Evolutionary conservation across 2,113 vertebrate species (phyloP).

Genomic region (Cyprinodon tularosa): DNA sequence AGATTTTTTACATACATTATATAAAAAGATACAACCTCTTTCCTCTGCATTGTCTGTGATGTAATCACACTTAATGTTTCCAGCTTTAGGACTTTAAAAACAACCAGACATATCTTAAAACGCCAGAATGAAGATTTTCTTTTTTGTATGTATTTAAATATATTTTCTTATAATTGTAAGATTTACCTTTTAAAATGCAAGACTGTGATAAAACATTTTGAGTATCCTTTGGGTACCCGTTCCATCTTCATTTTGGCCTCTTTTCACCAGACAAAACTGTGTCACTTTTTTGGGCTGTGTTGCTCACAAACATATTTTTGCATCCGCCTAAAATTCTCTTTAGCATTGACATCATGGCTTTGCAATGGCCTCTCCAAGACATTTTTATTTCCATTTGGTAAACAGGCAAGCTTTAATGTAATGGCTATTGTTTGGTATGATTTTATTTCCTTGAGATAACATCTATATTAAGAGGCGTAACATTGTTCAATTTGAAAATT

Average conservation of each 20-base stretch:
- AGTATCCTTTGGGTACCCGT: no score
- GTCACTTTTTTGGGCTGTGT: no score
- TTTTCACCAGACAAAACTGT: no score
- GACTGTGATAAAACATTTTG: background rate
- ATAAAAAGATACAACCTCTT: background rate
- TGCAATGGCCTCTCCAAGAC: background rate
- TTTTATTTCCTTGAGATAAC: background rate
- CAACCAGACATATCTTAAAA: background rate
- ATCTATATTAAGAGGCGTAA: background rate
- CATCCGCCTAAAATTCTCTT: background rate
- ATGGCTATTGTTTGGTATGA: background rate
- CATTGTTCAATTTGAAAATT: background rate
- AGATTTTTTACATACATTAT: background rate
- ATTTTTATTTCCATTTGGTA: background rate
- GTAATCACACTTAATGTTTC: background rate
- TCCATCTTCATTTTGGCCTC: no score
- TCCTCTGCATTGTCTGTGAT: background rate
- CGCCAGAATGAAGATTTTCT: background rate
- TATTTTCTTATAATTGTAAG: background rate
- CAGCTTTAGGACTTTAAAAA: background rate
- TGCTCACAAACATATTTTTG: no score
- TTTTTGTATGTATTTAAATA: background rate
- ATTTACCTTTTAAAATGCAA: background rate
- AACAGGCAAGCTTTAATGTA: background rate
- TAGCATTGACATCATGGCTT: background rate